phyloP scores from a whole-genome alignment of 2,888 invertebrate genomes.

The Hirtodrosophila alboralis region DNA sequence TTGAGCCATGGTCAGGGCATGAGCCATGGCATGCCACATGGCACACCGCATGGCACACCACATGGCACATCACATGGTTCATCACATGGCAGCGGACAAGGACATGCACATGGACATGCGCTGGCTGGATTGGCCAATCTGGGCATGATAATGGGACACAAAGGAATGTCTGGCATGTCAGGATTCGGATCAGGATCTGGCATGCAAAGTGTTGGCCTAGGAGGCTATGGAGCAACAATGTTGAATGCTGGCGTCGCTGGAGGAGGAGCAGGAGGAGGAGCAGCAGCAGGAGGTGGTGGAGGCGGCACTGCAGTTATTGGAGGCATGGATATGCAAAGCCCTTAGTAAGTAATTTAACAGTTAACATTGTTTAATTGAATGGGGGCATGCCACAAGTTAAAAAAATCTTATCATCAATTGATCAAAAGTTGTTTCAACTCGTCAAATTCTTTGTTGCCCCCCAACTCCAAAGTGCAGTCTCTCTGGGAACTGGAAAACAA shows the following conservation, averaged over 20 bases:
- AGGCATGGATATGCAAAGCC: conserved; percentile 65
- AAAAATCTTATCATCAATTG: conserved; percentile 78
- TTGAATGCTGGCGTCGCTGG: conserved; percentile 56
- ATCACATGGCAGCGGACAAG: conserved; percentile 26
- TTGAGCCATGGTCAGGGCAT: conserved; percentile 5
- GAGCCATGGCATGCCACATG: too few relatives aligned
- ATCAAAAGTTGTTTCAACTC: conserved; percentile 56
- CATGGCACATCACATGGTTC: too few relatives aligned
- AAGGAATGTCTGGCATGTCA: conserved; percentile 49
- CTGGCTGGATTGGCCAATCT: conserved; percentile 75
- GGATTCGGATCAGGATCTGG: too few relatives aligned
- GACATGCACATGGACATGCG: conserved; percentile 72
- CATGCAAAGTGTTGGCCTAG: conserved; percentile 47
- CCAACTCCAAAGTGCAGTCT: too few relatives aligned
- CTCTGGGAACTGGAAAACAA: too few relatives aligned
- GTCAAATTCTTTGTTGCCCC: conserved; percentile 53
- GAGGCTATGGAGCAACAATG: conserved; percentile 54
- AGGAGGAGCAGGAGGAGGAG: conserved; percentile 53
- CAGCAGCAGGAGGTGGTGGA: conserved; percentile 49
- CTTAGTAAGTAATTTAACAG: conserved; percentile 65
- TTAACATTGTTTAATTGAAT: conserved; percentile 43
- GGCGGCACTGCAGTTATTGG: conserved; percentile 45
- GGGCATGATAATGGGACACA: conserved; percentile 72
- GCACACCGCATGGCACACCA: conserved; percentile 11
- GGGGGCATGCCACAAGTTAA: conserved; percentile 47